A percentile compares a stretch with the other conserved stretches of the same genome.
Evolutionary conservation across 2,888 invertebrate genomes (phyloP).

Genomic region (Callyntrura guangdongensis): DNA sequence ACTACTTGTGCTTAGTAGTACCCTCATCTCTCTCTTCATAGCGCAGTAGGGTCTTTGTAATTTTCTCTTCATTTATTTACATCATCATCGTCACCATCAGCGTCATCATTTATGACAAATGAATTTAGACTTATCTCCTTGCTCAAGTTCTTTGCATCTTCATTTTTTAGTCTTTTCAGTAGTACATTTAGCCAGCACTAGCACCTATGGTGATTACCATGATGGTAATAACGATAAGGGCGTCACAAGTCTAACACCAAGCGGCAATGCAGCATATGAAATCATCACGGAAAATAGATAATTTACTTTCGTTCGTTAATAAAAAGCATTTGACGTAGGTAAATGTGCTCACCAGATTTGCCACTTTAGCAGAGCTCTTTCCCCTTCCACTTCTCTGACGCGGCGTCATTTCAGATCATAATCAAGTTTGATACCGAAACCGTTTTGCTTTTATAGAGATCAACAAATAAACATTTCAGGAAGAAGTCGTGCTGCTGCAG

Average conservation of each 20-base stretch:
- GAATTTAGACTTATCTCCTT: conserved; percentile 42
- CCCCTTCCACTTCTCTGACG: neutral
- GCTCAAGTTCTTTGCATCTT: conserved; percentile 1
- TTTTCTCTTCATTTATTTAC: conserved; percentile 34
- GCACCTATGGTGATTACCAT: neutral
- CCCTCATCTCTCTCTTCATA: conserved; percentile 11
- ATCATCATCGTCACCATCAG: conserved; percentile 1
- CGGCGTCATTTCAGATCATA: conserved; percentile 17
- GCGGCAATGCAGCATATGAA: neutral
- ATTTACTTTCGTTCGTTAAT: conserved; percentile 30
- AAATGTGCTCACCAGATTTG: conserved; percentile 3
- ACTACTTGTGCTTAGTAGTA: too few species aligned
- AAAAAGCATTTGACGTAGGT: neutral
- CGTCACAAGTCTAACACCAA: conserved; percentile 1
- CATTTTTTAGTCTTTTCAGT: neutral
- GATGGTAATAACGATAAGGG: neutral
- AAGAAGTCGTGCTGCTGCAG: neutral
- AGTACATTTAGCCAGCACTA: neutral
- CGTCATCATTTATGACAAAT: conserved; percentile 20
- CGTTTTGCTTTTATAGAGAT: neutral
- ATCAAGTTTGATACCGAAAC: conserved; percentile 16
- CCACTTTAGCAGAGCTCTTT: neutral
- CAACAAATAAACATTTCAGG: neutral
- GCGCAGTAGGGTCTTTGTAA: neutral
- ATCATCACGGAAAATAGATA: neutral